Evolutionary conservation across 2,888 invertebrate genomes (phyloP).

Genomic region (Lomographa bimaculata): DNA sequence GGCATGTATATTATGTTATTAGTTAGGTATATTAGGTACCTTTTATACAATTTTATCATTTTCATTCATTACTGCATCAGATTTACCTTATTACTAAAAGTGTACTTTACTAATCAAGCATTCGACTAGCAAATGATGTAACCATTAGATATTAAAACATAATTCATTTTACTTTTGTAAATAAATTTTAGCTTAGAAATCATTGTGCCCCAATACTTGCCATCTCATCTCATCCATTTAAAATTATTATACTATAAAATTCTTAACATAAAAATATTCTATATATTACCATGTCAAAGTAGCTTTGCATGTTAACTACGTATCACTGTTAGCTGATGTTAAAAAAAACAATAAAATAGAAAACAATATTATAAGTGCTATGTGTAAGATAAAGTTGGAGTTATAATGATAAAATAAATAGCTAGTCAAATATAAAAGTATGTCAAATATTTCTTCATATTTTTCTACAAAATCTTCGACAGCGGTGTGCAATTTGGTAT

Average conservation of each 20-base stretch:
- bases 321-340: slow-evolving; percentile 38
- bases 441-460: slow-evolving; percentile 70
- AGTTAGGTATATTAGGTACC: no score
- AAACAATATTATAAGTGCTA: slow-evolving; percentile 40
- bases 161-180: slow-evolving; percentile 17
- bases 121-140: no score
- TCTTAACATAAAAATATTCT: slow-evolving; percentile 3
- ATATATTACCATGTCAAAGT: slow-evolving; percentile 13
- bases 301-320: slow-evolving; percentile 44
- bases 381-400: slow-evolving; percentile 48
- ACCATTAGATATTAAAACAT: slow-evolving; percentile 3
- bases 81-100: no score
- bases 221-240: slow-evolving; percentile 4
- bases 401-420: slow-evolving; percentile 47
- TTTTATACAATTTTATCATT: no score
- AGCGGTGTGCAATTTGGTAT: slow-evolving; percentile 55
- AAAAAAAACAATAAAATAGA: slow-evolving; percentile 36
- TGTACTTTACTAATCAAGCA: no score
- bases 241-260: slow-evolving; percentile 5
- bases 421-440: no score
- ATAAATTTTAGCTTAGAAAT: slow-evolving; percentile 18
- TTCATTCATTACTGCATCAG: background rate
- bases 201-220: slow-evolving; percentile 20
- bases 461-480: slow-evolving; percentile 67
- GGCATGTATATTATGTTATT: no score